phyloP scores from a whole-genome alignment of 2,888 invertebrate genomes.

The Apodemia duryi region DNA sequence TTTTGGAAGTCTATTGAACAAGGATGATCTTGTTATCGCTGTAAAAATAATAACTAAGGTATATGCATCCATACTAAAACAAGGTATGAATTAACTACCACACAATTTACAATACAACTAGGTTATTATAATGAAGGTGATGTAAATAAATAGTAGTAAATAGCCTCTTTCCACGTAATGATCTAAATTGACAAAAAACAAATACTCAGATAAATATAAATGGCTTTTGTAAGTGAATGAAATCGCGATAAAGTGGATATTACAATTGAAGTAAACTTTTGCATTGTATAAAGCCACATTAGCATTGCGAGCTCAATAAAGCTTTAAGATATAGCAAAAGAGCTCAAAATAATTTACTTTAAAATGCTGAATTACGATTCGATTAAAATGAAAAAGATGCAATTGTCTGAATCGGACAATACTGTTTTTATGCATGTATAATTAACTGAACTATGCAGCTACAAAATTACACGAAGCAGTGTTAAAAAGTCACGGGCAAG shows the following conservation, averaged over 20 bases:
- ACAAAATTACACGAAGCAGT: too few species aligned
- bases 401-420: neutral
- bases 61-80: neutral
- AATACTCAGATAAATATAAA: constrained; percentile 3
- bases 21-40: too few species aligned
- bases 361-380: neutral
- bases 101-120: neutral
- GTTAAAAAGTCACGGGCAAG: too few species aligned
- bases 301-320: neutral
- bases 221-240: constrained; percentile 8
- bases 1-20: too few species aligned
- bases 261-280: neutral
- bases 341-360: neutral
- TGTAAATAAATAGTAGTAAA: constrained; percentile 5
- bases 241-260: constrained; percentile 6
- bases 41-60: too few species aligned
- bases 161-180: constrained; percentile 2
- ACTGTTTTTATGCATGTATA: too few species aligned
- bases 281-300: neutral
- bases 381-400: neutral
- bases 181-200: constrained; percentile 7
- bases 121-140: constrained; percentile 2
- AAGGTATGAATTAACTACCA: neutral
- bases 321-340: neutral
- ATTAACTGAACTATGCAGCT: too few species aligned